Base-by-base conservation (phyloP, 2,888 invertebrate genomes). In the Latheticus oryzae region DNA sequence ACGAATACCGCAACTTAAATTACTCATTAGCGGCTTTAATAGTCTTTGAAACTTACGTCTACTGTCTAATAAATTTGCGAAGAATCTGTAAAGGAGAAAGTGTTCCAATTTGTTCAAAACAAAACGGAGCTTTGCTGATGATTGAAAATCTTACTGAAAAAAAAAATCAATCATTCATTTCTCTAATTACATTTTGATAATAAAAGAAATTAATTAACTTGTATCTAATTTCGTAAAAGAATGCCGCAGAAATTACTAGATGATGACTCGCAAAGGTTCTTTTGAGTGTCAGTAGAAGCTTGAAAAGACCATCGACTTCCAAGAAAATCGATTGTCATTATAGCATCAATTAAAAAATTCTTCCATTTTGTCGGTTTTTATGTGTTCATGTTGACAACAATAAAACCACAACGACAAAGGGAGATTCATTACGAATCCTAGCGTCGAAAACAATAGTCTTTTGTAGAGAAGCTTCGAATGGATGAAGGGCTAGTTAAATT, bases 291-390 rank as follows among this genome's bases (percentile, higher is more conserved):
- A 7, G 42, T 8, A 15, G 26, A 26, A 42, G 33, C 12, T 47
- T 23, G 15, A 35, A 47, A 15, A 21, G 45, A 45, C 8, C 28
- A 21, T 47, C 47, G 16, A 9, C 30, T 45, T 45, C 45, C 21
- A 23, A 35, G 47, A 47, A 47, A 33, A 33, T 32, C 13, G 47
- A 33, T 23, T 35, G 47, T 47, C 47, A 47, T 23, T n/a, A n/a
- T 24, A 12, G 21, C 13, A 35, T 15, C 47, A 47, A 47, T 47
- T 47, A 47, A 47, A 47, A 47, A 47, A 47, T 33, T 47, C 47
- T 24, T 47, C 21, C 33, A 30, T 47, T 47, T 47, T 47, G 47
- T 35, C 28, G 23, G 33, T 47, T 47, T 47, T 35, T 35, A 9
- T 35, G 47, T 33, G 21, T 19, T 24, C 33, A 23, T 9, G 24